Evolutionary conservation across 53 echinoderm and acorn worm genomes (phyloP), one percentile per base, ranked within the genome.

Genomic region (Mesocentrotus franciscanus): DNA sequence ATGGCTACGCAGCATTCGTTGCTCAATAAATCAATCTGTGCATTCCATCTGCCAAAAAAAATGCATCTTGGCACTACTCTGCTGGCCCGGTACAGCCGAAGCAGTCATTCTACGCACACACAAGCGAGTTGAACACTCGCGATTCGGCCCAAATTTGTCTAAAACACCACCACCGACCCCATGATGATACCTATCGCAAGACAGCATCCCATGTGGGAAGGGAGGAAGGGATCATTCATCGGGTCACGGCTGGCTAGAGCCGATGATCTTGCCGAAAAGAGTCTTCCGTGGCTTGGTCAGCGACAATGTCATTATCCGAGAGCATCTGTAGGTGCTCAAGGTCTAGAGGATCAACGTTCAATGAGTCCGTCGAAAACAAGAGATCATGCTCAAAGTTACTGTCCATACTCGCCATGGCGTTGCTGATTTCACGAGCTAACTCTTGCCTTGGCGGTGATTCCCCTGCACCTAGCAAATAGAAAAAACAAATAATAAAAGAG

Each of bases 241-340:
- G 89, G 17, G 56, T 26, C 2, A 60, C 27, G 58, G 90, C 58
- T 90, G 29, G 90, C 71, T 95, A 95, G 92, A 92, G 95, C 90
- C 93, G 96, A 85, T 97, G 96, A 93, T 99, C 99, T 76, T 96
- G 96, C 76, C 99, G 94, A 94, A 99, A 99, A 91, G 99, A 99
- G 79, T 99, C 99, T 90, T 99, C 99, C 27, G 98, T 97, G 66
- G 98, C 97, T 75, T 97, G 99, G 96, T 99, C 99, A 26, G 99
- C 97, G 55, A 99, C 97, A 61, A 97, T 85, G 95, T 99, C 97
- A 91, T 99, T 98, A 94, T 99, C 98, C 30, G 98, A 97, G 71
- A 99, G 95, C 96, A 99, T 98, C 91, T 99, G 97, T 32, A 99
- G 95, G 93, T 96, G 96, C 74, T 97, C 98, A 18, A 97, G 95